Conservation (phyloP, 2,797 vertebrate species). For the Myotis planiceps region DNA sequence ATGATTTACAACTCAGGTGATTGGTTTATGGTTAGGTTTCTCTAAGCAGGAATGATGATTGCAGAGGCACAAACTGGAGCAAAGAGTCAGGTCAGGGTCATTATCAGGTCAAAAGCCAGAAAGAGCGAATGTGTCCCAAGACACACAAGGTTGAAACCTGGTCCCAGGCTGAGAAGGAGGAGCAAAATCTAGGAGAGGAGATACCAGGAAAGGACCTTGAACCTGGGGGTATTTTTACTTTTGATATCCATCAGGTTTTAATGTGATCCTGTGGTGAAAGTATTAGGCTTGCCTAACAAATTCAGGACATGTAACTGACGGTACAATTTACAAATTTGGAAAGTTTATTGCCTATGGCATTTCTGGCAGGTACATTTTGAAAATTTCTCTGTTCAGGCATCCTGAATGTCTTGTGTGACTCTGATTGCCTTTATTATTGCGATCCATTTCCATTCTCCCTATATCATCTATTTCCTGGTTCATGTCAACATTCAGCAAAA, state of each 20-base stretch:
- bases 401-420: neutral
- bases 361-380: neutral
- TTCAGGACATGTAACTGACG: neutral
- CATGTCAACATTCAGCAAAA: neutral
- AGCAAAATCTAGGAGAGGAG: neutral
- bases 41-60: neutral
- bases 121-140: neutral
- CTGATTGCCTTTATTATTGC: neutral
- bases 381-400: neutral
- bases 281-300: neutral
- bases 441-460: neutral
- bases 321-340: neutral
- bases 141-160: neutral
- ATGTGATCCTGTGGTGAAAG: neutral
- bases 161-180: neutral
- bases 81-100: neutral
- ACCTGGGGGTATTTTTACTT: neutral
- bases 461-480: neutral
- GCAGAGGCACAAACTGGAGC: neutral
- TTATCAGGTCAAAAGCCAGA: neutral
- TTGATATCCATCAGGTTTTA: neutral
- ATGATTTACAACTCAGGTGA: neutral
- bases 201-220: neutral
- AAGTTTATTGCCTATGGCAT: neutral
- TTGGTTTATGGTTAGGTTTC: neutral